Percentiles rank a stretch among this genome's conserved stretches.
Evolutionary conservation across 2,888 invertebrate genomes (phyloP).

Genomic region (Cryptophagus acutangulus): DNA sequence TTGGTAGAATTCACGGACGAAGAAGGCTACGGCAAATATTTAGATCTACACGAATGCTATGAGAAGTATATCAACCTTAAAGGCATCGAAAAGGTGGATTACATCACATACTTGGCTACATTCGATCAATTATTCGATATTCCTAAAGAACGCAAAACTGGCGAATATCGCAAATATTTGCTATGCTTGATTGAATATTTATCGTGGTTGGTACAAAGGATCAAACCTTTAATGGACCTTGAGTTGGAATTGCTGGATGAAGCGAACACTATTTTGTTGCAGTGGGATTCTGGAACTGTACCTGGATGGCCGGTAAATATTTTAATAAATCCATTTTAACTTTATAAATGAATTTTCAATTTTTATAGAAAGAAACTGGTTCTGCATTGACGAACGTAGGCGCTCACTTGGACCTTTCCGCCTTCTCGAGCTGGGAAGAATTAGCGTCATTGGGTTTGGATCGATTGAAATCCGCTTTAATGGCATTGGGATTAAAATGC

Average conservation of each 20-base stretch:
- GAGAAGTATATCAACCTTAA: constrained; percentile 95
- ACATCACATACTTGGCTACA: constrained; percentile 87
- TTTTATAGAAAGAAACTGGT: constrained; percentile 78
- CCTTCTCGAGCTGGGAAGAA: constrained; percentile 96
- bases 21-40: constrained; percentile 97
- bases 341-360: constrained; percentile 5
- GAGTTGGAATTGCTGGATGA: constrained; percentile 73
- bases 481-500: constrained; percentile 96
- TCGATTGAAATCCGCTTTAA: constrained; percentile 92
- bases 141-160: constrained; percentile 84
- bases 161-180: constrained; percentile 81
- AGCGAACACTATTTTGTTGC: constrained; percentile 72
- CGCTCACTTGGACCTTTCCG: constrained; percentile 95
- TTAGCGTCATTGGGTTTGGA: constrained; percentile 94
- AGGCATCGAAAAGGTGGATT: constrained; percentile 94
- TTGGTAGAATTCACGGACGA: constrained; percentile 97
- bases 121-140: constrained; percentile 97
- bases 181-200: constrained; percentile 80
- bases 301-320: constrained; percentile 85
- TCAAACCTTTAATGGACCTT: constrained; percentile 82
- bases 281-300: constrained; percentile 86
- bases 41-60: constrained; percentile 95
- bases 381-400: constrained; percentile 91
- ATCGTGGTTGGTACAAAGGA: constrained; percentile 73
- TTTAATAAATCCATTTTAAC: constrained; percentile 10